These are phyloP conservation scores for Dynastes tityus DNA, from an alignment of 2,888 invertebrate genomes.

Conservation along the genomic window DNA sequence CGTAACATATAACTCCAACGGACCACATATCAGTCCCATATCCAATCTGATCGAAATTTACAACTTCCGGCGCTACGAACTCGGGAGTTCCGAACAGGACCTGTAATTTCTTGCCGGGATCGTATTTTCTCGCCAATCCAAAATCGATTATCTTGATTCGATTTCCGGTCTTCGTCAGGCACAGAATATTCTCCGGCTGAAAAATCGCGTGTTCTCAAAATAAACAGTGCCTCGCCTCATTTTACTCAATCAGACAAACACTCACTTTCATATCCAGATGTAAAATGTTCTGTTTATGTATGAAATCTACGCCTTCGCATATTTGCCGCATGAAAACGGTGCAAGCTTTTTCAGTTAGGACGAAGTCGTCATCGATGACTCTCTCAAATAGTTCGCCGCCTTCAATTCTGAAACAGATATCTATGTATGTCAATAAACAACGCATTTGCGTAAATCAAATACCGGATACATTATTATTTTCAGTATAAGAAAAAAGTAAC, in stretches of 20 bases:
- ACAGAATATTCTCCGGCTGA: slow-evolving; percentile 98
- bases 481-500: too few species aligned
- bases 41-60: slow-evolving; percentile 97
- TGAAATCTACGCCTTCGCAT: slow-evolving; percentile 97
- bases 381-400: slow-evolving; percentile 99
- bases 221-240: slow-evolving; percentile 13
- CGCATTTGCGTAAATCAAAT: background rate
- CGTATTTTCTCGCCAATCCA: slow-evolving; percentile 93
- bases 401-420: slow-evolving; percentile 84
- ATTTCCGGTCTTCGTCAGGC: slow-evolving; percentile 96
- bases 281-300: slow-evolving; percentile 94
- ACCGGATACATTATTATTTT: too few species aligned
- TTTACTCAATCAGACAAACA: slow-evolving; percentile 20
- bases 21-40: slow-evolving; percentile 99
- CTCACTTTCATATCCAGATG: slow-evolving; percentile 97
- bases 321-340: slow-evolving; percentile 98
- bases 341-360: slow-evolving; percentile 96
- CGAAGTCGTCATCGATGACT: slow-evolving; percentile 98
- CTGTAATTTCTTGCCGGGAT: slow-evolving; percentile 92
- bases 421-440: background rate
- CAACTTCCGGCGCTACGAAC: slow-evolving; percentile 98
- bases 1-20: slow-evolving; percentile 97
- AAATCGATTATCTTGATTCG: slow-evolving; percentile 99
- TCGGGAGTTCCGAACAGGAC: slow-evolving; percentile 98
- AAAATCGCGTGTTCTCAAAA: slow-evolving; percentile 56